A percentile compares a stretch with the other conserved stretches of the same genome.
Conservation (phyloP, 1,140 invertebrate genomes). For the Hetaerina americana region DNA sequence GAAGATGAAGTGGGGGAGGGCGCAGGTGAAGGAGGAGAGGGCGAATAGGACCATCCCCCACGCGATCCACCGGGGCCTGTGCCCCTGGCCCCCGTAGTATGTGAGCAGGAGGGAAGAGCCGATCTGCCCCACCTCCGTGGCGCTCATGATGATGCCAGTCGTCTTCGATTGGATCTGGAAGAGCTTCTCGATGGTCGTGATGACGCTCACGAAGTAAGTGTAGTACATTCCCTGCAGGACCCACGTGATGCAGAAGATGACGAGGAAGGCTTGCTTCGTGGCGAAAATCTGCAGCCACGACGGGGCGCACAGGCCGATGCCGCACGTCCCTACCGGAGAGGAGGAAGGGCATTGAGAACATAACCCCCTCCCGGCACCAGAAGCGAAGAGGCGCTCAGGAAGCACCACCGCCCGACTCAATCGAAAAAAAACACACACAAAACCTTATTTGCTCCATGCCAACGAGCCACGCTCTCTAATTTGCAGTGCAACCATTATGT, state of each 20-base stretch:
- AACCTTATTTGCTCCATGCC: too few species aligned
- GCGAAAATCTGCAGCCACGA: conserved; percentile 61
- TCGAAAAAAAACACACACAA: too few species aligned
- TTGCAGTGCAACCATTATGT: too few species aligned
- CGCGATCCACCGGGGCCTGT: conserved; percentile 92
- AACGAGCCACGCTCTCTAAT: too few species aligned
- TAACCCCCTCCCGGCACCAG: too few species aligned
- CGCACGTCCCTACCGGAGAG: conserved; percentile 39
- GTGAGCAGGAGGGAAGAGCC: conserved; percentile 76
- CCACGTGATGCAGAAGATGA: conserved; percentile 76
- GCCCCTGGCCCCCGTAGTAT: conserved; percentile 85
- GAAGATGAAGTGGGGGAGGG: conserved; percentile 68
- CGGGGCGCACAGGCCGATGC: conserved; percentile 52
- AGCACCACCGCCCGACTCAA: too few species aligned
- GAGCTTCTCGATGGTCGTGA: conserved; percentile 92
- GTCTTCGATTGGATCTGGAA: conserved; percentile 92
- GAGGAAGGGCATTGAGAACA: not conserved
- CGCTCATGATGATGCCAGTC: conserved; percentile 83
- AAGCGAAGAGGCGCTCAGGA: too few species aligned
- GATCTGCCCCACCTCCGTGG: conserved; percentile 91
- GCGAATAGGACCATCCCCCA: conserved; percentile 47
- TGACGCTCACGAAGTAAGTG: conserved; percentile 91
- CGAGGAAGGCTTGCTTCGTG: conserved; percentile 78
- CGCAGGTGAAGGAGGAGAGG: conserved; percentile 37
- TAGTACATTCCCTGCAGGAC: conserved; percentile 88